Conservation (phyloP, 2,888 invertebrate genomes). For the Melieria omissa region DNA sequence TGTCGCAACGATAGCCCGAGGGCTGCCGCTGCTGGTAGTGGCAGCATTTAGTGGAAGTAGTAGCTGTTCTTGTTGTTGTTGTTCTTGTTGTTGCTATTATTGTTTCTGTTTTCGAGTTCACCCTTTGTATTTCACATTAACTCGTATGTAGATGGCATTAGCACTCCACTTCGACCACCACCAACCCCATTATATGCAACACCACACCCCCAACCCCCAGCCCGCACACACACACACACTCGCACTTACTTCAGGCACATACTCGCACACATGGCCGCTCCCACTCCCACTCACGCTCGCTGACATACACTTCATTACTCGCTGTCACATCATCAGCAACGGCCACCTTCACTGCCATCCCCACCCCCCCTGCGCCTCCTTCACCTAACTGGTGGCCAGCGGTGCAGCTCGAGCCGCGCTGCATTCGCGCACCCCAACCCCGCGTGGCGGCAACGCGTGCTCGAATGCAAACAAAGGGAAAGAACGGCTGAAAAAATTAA, state of each 20-base stretch:
- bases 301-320: constrained; percentile 3
- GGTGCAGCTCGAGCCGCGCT: background rate
- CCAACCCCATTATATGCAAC: too few species aligned
- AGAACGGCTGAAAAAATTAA: constrained; percentile 25
- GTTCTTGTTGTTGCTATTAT: too few species aligned
- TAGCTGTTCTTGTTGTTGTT: too few species aligned
- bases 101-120: background rate
- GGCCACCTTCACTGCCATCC: constrained; percentile 6
- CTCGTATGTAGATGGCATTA: constrained; percentile 12
- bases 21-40: too few species aligned
- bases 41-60: too few species aligned
- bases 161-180: background rate
- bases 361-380: background rate
- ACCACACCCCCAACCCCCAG: background rate
- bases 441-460: constrained; percentile 1
- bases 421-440: background rate
- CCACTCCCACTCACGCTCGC: background rate
- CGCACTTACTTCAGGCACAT: background rate
- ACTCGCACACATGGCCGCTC: background rate
- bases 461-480: constrained; percentile 8
- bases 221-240: constrained; percentile 10
- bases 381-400: background rate
- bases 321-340: constrained; percentile 4
- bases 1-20: background rate
- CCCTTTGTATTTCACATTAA: constrained; percentile 31